phyloP scores from a whole-genome alignment of 2,113 vertebrate genomes.

The Channa argus region DNA sequence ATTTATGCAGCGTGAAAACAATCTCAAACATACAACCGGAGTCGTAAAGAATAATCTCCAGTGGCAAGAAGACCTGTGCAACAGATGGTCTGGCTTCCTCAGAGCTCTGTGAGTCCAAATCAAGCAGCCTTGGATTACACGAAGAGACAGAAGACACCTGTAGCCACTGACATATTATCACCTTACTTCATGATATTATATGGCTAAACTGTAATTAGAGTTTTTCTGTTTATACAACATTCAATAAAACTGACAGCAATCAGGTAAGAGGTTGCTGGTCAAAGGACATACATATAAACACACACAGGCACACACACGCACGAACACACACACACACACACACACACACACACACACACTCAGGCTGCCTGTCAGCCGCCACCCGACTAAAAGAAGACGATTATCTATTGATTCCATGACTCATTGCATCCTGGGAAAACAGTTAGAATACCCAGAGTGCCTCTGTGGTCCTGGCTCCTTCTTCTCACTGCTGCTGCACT shows the following conservation, averaged over 20 bases:
- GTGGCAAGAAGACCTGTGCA: too few relatives aligned
- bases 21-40: too few relatives aligned
- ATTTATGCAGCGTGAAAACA: too few relatives aligned
- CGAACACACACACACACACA: conserved; percentile 5
- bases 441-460: conserved; percentile 36
- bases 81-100: too few relatives aligned
- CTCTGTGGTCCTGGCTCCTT: conserved; percentile 16
- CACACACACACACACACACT: conserved; percentile 3
- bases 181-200: too few relatives aligned
- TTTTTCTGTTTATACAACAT: background rate
- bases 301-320: background rate
- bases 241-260: too few relatives aligned
- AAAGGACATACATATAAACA: background rate
- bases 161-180: too few relatives aligned
- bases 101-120: too few relatives aligned
- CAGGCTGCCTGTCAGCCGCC: conserved; percentile 29
- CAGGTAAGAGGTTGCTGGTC: background rate
- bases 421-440: conserved; percentile 52
- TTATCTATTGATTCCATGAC: conserved; percentile 51
- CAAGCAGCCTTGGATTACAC: too few relatives aligned
- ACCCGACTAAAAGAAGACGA: conserved; percentile 24
- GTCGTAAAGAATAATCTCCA: too few relatives aligned
- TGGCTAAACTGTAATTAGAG: too few relatives aligned
- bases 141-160: too few relatives aligned
- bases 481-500: background rate